These are phyloP conservation scores for Chirona hameri DNA, from an alignment of 2,888 invertebrate genomes.

Conservation along the genomic window DNA sequence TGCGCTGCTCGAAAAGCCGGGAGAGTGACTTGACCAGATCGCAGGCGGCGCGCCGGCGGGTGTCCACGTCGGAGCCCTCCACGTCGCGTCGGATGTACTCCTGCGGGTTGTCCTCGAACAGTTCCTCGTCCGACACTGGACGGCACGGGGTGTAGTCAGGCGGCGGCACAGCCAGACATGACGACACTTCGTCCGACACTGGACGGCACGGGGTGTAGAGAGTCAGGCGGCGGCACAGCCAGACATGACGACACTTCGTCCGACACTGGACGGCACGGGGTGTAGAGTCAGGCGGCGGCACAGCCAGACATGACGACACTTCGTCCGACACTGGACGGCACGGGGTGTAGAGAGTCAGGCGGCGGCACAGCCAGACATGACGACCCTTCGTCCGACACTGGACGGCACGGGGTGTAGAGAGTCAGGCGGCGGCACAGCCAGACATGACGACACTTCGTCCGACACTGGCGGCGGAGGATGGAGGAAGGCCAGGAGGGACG, in stretches of 20 bases:
- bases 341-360: not conserved
- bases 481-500: no score
- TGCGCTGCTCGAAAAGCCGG: constrained; percentile 78
- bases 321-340: no score
- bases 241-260: no score
- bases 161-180: no score
- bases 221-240: not conserved
- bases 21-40: constrained; percentile 92
- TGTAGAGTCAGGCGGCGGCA: not conserved
- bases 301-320: not conserved
- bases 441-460: no score
- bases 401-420: no score
- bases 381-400: no score
- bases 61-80: constrained; percentile 97
- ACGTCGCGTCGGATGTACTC: constrained; percentile 95
- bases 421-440: not conserved
- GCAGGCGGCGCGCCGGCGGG: constrained; percentile 90
- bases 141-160: not conserved
- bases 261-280: not conserved
- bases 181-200: no score
- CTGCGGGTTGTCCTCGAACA: constrained; percentile 97
- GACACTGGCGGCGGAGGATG: no score
- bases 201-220: not conserved
- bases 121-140: constrained; percentile 85
- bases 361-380: no score